These are phyloP conservation scores for Neostethus bicornis DNA, from an alignment of 2,797 vertebrate species.

Conservation along the genomic window DNA sequence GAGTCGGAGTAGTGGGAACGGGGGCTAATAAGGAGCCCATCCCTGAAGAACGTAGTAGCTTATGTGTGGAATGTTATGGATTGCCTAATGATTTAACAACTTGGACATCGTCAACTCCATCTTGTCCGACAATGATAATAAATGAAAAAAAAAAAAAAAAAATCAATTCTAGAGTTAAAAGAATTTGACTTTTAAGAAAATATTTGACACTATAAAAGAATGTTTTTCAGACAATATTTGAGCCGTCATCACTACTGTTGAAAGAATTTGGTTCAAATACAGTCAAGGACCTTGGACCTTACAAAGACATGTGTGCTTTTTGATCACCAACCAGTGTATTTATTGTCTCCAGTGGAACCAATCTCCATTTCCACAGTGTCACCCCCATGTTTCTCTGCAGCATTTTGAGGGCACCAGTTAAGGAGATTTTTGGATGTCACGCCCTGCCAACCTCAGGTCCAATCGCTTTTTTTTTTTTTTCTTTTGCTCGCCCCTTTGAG, in stretches of 20 bases:
- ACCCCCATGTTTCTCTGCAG: constrained; percentile 43
- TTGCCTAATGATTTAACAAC: no score
- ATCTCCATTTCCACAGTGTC: constrained; percentile 27
- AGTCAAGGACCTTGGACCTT: background rate
- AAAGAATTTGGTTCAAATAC: no score
- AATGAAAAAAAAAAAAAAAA: background rate
- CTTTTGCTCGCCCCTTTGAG: constrained; percentile 32
- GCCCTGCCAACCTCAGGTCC: constrained; percentile 33
- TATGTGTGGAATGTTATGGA: no score
- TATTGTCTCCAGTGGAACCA: constrained; percentile 12
- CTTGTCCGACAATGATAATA: background rate
- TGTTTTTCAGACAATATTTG: no score
- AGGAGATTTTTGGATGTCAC: constrained; percentile 36
- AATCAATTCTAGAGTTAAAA: background rate
- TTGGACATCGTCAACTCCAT: no score
- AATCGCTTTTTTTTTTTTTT: constrained; percentile 41
- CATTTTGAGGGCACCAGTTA: constrained; percentile 35
- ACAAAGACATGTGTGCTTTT: background rate
- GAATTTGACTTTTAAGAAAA: no score
- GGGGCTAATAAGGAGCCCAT: constrained; percentile 88
- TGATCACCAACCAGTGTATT: background rate
- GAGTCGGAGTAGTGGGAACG: constrained; percentile 83
- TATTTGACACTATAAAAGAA: no score
- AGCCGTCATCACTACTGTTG: no score
- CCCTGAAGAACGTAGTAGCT: no score